These are phyloP conservation scores for Gavialis gangeticus DNA, from an alignment of 2,113 vertebrate genomes.

Conservation along the genomic window DNA sequence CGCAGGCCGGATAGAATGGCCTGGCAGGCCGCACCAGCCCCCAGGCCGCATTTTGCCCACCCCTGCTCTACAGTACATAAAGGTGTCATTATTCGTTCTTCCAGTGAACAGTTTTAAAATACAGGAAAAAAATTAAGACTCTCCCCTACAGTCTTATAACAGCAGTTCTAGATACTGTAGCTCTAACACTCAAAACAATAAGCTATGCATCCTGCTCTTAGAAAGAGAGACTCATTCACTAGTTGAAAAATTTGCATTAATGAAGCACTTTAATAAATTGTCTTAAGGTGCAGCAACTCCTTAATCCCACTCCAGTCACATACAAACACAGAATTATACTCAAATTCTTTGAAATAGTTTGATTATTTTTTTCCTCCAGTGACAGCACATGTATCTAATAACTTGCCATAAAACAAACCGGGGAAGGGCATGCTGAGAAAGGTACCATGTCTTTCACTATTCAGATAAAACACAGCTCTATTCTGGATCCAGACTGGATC, in stretches of 20 bases:
- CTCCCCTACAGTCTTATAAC: not conserved
- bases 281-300: conserved; percentile 3
- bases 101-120: not conserved
- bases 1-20: too few relatives aligned
- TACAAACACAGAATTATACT: conserved; percentile 28
- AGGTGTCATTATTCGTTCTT: not conserved
- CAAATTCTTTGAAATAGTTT: conserved; percentile 51
- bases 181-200: not conserved
- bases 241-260: not conserved
- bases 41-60: too few relatives aligned
- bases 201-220: not conserved
- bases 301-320: not conserved
- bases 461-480: conserved; percentile 69
- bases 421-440: conserved; percentile 67
- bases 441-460: conserved; percentile 75
- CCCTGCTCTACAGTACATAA: not conserved
- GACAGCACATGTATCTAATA: conserved; percentile 66
- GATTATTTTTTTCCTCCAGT: conserved; percentile 38
- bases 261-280: conserved; percentile 6
- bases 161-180: not conserved
- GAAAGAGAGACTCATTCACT: not conserved
- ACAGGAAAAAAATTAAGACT: not conserved
- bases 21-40: too few relatives aligned
- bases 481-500: conserved; percentile 57
- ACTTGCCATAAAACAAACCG: conserved; percentile 66